A percentile compares a stretch with the other conserved stretches of the same genome.
phyloP scores from a whole-genome alignment of 1,140 invertebrate genomes.

The Drosophila jambulina region DNA sequence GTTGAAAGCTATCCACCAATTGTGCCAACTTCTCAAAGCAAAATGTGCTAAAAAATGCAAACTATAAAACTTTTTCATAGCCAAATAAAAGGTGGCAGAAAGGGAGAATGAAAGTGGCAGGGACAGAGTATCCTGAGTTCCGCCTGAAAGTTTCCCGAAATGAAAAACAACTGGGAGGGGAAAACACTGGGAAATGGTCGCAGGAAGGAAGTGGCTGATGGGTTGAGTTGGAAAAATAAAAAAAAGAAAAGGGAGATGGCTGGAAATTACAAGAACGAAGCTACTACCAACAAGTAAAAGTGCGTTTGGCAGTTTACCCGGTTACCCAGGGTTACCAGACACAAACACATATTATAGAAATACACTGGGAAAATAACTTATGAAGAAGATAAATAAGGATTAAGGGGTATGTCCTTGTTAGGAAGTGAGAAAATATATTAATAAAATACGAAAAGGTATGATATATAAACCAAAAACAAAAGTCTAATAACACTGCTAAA shows the following conservation, averaged over 20 bases:
- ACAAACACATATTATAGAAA: constrained; percentile 12
- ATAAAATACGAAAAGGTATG: rapidly evolving
- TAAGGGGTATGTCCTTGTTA: not conserved
- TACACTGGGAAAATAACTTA: not conserved
- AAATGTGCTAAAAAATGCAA: constrained; percentile 21
- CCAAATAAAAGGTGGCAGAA: constrained; percentile 45
- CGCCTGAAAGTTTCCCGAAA: constrained; percentile 55
- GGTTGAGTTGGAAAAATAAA: constrained; percentile 19
- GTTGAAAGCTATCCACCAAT: constrained; percentile 15
- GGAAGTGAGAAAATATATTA: not conserved
- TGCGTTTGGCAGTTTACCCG: constrained; percentile 73
- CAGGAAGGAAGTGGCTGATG: constrained; percentile 72
- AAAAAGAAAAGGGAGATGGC: constrained; percentile 16
- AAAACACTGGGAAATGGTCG: constrained; percentile 59
- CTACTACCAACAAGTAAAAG: constrained; percentile 48
- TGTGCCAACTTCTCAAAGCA: constrained; percentile 14
- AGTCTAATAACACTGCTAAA: not conserved
- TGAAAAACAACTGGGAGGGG: constrained; percentile 47
- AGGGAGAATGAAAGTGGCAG: not conserved
- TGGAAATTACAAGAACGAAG: constrained; percentile 55
- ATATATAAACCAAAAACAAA: not conserved
- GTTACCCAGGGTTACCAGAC: constrained; percentile 55
- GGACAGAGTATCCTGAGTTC: constrained; percentile 28
- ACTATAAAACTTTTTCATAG: constrained; percentile 61
- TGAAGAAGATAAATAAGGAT: rapidly evolving